Conservation (phyloP, 2,113 vertebrate genomes). For the Taxidea taxus region DNA sequence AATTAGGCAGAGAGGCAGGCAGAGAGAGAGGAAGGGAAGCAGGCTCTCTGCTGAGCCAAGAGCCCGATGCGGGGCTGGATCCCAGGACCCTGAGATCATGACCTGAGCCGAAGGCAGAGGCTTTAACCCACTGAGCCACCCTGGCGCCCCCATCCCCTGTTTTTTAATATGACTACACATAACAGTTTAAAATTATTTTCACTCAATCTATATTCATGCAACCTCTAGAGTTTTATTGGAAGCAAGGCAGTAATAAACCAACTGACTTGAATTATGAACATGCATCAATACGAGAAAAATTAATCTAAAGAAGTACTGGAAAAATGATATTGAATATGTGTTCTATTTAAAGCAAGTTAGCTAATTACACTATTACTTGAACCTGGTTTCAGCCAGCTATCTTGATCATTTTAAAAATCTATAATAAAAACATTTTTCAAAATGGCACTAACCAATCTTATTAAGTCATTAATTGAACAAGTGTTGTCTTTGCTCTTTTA, state of each 20-base stretch:
- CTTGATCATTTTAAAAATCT: background rate
- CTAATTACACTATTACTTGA: background rate
- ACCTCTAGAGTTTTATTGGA: slow-evolving; percentile 16
- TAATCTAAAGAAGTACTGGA: background rate
- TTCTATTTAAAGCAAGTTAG: background rate
- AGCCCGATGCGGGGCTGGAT: too few relatives aligned
- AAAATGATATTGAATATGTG: background rate
- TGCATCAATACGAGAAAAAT: background rate
- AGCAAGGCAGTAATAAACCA: background rate
- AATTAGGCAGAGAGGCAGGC: too few relatives aligned
- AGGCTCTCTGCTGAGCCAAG: too few relatives aligned
- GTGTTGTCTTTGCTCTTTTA: background rate
- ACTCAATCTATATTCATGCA: background rate
- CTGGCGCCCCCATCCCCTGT: too few relatives aligned
- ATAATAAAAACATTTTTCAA: background rate
- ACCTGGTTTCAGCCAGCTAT: background rate
- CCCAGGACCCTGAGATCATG: too few relatives aligned
- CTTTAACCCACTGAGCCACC: too few relatives aligned
- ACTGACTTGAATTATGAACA: background rate
- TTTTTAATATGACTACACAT: slow-evolving; percentile 21
- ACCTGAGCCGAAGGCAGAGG: too few relatives aligned
- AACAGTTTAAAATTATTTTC: slow-evolving; percentile 38
- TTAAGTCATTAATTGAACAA: background rate
- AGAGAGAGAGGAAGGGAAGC: too few relatives aligned
- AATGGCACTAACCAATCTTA: background rate